Evolutionary conservation across 1,140 invertebrate species (phyloP).

Genomic region (Bombus turneri): DNA sequence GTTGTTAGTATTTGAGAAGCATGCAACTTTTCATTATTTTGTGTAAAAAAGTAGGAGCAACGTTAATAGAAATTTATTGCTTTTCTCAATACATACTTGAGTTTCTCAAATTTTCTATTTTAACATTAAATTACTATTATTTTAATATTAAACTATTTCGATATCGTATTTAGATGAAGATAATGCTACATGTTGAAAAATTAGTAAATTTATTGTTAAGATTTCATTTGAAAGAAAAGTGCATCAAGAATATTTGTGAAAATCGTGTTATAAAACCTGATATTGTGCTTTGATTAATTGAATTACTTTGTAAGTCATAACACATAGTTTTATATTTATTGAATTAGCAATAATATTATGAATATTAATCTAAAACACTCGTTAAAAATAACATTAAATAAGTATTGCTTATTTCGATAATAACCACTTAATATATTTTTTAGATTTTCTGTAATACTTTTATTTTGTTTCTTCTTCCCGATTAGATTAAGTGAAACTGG

Average conservation of each 20-base stretch:
- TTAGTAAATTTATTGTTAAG: neutral
- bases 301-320: neutral
- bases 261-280: neutral
- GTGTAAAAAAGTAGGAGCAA: no score
- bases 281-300: neutral
- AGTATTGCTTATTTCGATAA: neutral
- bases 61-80: no score
- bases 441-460: neutral
- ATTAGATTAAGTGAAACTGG: slow-evolving; percentile 78
- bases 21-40: no score
- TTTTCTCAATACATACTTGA: no score
- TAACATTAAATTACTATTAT: no score
- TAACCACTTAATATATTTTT: neutral
- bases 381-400: no score
- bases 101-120: no score
- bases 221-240: neutral
- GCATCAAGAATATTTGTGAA: neutral
- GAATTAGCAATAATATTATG: neutral
- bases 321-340: neutral
- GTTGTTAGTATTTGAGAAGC: no score
- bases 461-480: neutral
- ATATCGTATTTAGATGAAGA: no score
- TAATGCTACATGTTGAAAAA: no score
- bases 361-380: no score
- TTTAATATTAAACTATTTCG: no score